Conservation (phyloP, 2,888 invertebrate genomes). For the Caenorhabditis sp. region DNA sequence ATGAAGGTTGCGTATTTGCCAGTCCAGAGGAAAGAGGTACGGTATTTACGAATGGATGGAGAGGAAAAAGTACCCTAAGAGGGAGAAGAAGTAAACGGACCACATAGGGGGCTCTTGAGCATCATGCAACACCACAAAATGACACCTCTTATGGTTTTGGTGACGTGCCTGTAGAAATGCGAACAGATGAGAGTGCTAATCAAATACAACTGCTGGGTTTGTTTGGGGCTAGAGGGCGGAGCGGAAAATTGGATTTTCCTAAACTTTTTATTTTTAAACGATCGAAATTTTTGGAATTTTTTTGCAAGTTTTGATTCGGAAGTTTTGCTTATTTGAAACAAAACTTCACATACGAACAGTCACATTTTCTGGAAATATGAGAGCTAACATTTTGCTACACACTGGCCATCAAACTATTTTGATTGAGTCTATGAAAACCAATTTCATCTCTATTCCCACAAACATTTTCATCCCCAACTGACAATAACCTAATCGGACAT, state of each 20-base stretch:
- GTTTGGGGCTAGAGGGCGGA: neutral
- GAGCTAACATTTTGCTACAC: too few species aligned
- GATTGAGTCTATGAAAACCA: too few species aligned
- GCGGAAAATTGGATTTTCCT: too few species aligned
- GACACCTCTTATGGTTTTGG: conserved; percentile 22
- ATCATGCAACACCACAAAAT: conserved; percentile 28
- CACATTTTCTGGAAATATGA: too few species aligned
- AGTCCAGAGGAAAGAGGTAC: neutral
- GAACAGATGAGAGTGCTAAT: neutral
- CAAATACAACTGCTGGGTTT: conserved; percentile 1
- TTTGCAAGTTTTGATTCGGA: too few species aligned
- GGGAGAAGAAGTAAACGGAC: neutral
- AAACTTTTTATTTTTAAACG: too few species aligned
- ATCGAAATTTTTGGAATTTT: too few species aligned
- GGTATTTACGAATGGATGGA: neutral
- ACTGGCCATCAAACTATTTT: too few species aligned
- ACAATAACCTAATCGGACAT: conserved; percentile 3
- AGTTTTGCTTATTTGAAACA: too few species aligned
- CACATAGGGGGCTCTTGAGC: conserved; percentile 33
- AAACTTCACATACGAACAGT: too few species aligned
- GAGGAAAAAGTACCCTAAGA: conserved; percentile 7
- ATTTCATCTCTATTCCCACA: too few species aligned
- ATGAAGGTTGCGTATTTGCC: conserved; percentile 21
- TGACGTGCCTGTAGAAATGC: neutral
- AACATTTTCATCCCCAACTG: too few species aligned